Percentiles rank a stretch among this genome's conserved stretches.
Conservation (phyloP, 1,140 invertebrate species). For the Caerostris extrusa region DNA sequence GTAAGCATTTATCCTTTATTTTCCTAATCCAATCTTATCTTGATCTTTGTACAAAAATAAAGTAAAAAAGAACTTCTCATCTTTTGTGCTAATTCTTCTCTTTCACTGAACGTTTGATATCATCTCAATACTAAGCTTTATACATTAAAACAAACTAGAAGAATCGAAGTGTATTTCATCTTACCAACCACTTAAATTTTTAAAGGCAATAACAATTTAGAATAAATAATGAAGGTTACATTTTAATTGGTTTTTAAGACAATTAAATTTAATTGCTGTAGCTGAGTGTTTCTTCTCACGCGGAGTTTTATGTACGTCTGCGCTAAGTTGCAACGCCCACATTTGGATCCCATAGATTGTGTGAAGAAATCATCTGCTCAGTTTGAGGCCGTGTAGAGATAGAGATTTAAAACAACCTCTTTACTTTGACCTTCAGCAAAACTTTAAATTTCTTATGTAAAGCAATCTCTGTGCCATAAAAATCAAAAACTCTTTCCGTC, state of each 20-base stretch:
- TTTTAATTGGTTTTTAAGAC: not conserved
- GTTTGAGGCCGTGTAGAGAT: not conserved
- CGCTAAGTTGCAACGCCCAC: not conserved
- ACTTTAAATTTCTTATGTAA: not conserved
- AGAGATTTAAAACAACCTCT: not conserved
- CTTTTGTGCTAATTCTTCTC: no score
- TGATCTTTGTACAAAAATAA: no score
- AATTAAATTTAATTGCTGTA: not conserved
- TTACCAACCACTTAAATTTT: no score
- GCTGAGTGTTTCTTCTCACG: not conserved
- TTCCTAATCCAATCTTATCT: no score
- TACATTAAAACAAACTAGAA: no score
- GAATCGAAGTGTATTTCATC: no score
- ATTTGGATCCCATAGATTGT: not conserved
- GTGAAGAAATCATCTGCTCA: not conserved
- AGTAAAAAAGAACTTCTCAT: no score
- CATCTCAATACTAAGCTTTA: no score
- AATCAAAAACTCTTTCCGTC: no score
- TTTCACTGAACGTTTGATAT: no score
- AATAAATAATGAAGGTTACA: not conserved
- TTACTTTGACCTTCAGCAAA: not conserved
- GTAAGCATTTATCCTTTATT: no score
- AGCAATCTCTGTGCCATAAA: no score
- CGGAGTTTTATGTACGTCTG: constrained; percentile 1
- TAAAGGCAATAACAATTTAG: not conserved